These are phyloP conservation scores for Chrosomus eos DNA, from an alignment of 2,797 vertebrate species.

Conservation along the genomic window DNA sequence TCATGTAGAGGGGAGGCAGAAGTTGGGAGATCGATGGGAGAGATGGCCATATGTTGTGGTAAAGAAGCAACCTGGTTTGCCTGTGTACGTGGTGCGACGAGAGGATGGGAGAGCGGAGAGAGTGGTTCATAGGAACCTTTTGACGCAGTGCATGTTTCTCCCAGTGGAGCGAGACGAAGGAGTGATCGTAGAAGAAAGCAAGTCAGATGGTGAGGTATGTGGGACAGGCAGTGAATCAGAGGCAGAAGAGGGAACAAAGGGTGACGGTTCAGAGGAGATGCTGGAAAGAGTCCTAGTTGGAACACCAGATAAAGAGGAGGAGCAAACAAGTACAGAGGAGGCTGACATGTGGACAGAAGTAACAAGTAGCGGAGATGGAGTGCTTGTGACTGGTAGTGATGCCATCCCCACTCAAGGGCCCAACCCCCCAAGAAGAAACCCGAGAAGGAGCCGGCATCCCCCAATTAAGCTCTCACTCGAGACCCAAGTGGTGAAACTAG, in stretches of 20 bases:
- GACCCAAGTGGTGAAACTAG: background rate
- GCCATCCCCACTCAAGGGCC: background rate
- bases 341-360: background rate
- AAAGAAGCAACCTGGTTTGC: background rate
- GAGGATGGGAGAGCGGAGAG: background rate
- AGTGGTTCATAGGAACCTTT: background rate
- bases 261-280: background rate
- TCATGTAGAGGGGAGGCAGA: background rate
- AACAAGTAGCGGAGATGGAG: background rate
- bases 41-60: background rate
- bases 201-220: background rate
- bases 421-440: conserved; percentile 1
- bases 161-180: background rate
- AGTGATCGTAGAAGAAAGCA: too few relatives aligned
- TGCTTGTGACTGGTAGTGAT: background rate
- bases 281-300: background rate
- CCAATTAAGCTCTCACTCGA: background rate
- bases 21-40: conserved; percentile 5
- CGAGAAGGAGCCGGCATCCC: background rate
- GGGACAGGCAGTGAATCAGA: background rate
- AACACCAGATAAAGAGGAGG: background rate
- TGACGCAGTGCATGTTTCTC: conserved; percentile 2
- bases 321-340: background rate
- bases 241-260: background rate
- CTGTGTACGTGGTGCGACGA: background rate